Evolutionary conservation across 1,140 invertebrate genomes (phyloP), one percentile per base, ranked within the genome.

Genomic region (Philotrypesis tridentata): DNA sequence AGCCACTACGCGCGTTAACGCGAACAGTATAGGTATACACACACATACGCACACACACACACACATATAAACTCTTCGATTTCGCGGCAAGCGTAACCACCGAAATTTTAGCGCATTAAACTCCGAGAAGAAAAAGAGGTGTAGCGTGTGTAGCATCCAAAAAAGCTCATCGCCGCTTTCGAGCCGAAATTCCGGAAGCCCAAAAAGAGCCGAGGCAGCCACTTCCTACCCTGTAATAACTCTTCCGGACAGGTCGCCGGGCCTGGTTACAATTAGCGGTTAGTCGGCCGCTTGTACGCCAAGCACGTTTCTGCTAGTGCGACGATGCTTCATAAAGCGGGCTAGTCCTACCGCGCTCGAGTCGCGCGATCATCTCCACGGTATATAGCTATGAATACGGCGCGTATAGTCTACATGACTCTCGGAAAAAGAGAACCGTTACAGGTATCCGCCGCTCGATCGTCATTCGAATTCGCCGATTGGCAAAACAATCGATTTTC

Each of bases 291-390:
- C 80, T 86, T 80, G 84, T 83, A 88, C 60, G 77, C 87, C 55
- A 60, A 84, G 83, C 87, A 88, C 87, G 86, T 88, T 84, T 84
- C 48, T 14, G 17, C 43, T 48, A 3, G 48, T 9, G 79, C 84
- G 23, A 21, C 82, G 87, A 88, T 85, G 87, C 86, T 89, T 87
- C 86, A 88, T 88, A 88, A 89, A 89, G 84, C 85, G 85, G n/a
- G 61, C 23, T 65, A 9, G 14, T 60, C 55, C 23, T 27, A n/a
- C n/a, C n/a, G 61, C 23, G 9, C 23, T 63, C 8, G 9, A 29
- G 61, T 3, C 12, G 27, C 12, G 27, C 61, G 61, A 65, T 85
- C 25, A 29, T 65, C 61, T 25, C 61, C 23, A 61, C 12, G 27
- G 11, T 25, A 6, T 17, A 17, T 55, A n/a, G 48, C n/a, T 17